These are phyloP conservation scores for Monopis laevigella DNA, from an alignment of 2,888 invertebrate species.

Conservation along the genomic window DNA sequence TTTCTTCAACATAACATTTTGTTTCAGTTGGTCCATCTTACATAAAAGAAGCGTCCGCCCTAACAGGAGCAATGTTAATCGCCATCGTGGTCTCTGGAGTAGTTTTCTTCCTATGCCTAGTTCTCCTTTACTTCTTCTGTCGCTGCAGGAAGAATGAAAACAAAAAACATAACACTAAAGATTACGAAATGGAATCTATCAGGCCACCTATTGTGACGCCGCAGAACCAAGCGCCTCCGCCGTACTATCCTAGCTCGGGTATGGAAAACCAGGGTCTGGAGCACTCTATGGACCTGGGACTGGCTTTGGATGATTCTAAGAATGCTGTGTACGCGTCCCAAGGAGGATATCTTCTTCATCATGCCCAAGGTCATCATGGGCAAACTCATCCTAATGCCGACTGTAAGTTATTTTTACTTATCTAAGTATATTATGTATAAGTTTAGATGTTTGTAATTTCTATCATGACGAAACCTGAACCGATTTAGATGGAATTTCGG, in stretches of 20 bases:
- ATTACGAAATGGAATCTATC: slow-evolving; percentile 91
- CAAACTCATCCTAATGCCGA: slow-evolving; percentile 80
- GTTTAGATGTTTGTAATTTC: no score
- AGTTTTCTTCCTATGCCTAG: slow-evolving; percentile 80
- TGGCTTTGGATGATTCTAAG: slow-evolving; percentile 87
- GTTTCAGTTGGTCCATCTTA: slow-evolving; percentile 81
- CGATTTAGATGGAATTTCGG: no score
- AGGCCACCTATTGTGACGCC: slow-evolving; percentile 87
- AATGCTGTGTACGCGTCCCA: slow-evolving; percentile 85
- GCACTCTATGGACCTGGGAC: slow-evolving; percentile 85
- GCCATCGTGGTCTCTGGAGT: slow-evolving; percentile 82
- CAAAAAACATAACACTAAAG: slow-evolving; percentile 86
- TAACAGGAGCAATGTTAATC: slow-evolving; percentile 81
- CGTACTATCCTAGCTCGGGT: slow-evolving; percentile 84
- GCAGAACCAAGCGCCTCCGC: slow-evolving; percentile 87
- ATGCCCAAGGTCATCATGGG: slow-evolving; percentile 68
- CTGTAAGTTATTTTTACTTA: slow-evolving; percentile 68
- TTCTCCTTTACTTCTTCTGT: slow-evolving; percentile 83
- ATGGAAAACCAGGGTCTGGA: slow-evolving; percentile 93
- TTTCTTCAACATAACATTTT: slow-evolving; percentile 12
- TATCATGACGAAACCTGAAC: no score
- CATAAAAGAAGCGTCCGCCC: slow-evolving; percentile 79
- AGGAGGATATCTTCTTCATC: slow-evolving; percentile 81
- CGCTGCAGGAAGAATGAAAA: slow-evolving; percentile 83
- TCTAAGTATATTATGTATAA: no score